Base-by-base conservation (phyloP, 2,888 invertebrate species). In the Oeneis ivallda region DNA sequence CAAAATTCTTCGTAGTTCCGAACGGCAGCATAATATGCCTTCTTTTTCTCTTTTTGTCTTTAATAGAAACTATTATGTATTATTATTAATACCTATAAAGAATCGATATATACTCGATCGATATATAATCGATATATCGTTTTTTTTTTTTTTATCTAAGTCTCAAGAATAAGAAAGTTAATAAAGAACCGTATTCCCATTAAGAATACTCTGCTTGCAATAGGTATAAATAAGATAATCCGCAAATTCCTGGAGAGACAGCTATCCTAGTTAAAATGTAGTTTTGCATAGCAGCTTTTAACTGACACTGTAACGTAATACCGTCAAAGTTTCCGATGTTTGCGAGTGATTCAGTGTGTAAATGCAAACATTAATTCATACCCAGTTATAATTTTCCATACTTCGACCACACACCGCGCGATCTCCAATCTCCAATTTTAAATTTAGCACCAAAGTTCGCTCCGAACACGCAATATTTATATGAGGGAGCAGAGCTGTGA, bases 381-480 rank as follows among this genome's bases (percentile, higher is more conserved):
- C 56, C 39, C 19, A 56, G 56, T 41, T 56, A 41, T 56, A 41
- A 56, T 56, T 39, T 41, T 19, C 39, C 39, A 41, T 26, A 56
- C 56, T 37, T 6, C 56, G 41, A 39, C 56, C 56, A 13, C 56
- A 39, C 56, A 19, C 56, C 39, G 17, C 53, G 34, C 54, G 74
- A 79, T 54, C 54, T 39, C 19, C 76, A 79, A 81, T 85, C 85
- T 79, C 79, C 79, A 82, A 75, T 87, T 90, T 90, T 83, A 86
- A 90, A 89, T 89, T 89, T 87, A 89, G 87, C 81, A 81, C 83
- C 84, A 69, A 90, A 90, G 85, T 90, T 89, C 72, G 79, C 49
- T 56, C 68, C 52, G 68, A 74, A 72, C 79, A 80, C 81, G 79
- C 85, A 85, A 87, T 90, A 89, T 89, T 88, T 89, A 88, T 89